These are phyloP conservation scores for Myxocyprinus asiaticus DNA, from an alignment of 2,113 vertebrate genomes.

Conservation along the genomic window DNA sequence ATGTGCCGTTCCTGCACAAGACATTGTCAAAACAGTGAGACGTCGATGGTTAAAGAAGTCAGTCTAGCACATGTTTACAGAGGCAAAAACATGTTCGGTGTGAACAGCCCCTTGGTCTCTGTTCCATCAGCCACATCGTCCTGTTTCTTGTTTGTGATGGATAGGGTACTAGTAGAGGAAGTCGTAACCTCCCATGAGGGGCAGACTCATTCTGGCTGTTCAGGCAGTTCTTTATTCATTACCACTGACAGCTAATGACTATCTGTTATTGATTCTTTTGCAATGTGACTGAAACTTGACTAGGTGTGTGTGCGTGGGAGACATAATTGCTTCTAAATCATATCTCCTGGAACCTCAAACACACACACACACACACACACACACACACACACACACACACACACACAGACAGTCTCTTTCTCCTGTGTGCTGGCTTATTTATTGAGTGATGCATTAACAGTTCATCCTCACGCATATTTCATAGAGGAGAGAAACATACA, in stretches of 20 bases:
- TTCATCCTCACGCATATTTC: constrained; percentile 48
- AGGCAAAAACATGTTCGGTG: too few species aligned
- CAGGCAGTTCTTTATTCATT: constrained; percentile 9
- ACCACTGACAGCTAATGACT: constrained; percentile 34
- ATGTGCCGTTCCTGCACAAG: too few species aligned
- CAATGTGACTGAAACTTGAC: constrained; percentile 39
- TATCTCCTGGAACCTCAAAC: constrained; percentile 17
- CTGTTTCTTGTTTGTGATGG: background rate
- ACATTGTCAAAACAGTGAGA: too few species aligned
- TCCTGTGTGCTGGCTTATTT: constrained; percentile 46
- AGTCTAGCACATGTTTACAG: too few species aligned
- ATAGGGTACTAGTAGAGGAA: constrained; percentile 2
- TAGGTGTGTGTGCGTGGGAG: constrained; percentile 30
- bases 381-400: constrained; percentile 40
- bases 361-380: constrained; percentile 36
- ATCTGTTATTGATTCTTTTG: constrained; percentile 28
- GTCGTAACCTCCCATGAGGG: background rate
- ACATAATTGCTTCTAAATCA: constrained; percentile 39
- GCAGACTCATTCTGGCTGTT: background rate
- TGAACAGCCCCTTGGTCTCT: background rate
- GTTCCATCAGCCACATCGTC: background rate
- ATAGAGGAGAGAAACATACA: constrained; percentile 17
- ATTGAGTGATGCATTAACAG: constrained; percentile 51
- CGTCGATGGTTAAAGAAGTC: too few species aligned
- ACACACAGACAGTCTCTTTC: constrained; percentile 28